Conservation (phyloP, 2,797 vertebrate genomes). For the Synaphobranchus kaupii region DNA sequence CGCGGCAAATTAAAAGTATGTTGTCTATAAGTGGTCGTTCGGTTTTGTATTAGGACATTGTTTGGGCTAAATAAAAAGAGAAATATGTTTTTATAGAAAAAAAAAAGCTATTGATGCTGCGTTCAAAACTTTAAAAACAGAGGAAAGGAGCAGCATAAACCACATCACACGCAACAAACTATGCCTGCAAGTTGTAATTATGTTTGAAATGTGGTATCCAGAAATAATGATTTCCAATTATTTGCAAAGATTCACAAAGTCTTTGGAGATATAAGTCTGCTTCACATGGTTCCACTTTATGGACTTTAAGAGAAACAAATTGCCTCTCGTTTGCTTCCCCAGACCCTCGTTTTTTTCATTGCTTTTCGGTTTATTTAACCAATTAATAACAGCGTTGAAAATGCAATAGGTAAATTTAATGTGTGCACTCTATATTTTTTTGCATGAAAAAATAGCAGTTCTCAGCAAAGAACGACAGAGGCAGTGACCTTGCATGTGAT, state of each 20-base stretch:
- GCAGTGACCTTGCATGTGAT: background rate
- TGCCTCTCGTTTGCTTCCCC: constrained; percentile 74
- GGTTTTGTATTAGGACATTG: constrained; percentile 55
- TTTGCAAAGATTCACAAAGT: constrained; percentile 55
- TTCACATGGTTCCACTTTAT: constrained; percentile 79
- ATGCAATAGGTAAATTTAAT: constrained; percentile 57
- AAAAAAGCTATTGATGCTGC: constrained; percentile 50
- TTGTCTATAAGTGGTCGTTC: constrained; percentile 38
- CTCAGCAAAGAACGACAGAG: background rate
- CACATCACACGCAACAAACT: constrained; percentile 69
- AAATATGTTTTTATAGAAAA: constrained; percentile 41
- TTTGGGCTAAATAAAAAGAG: constrained; percentile 53
- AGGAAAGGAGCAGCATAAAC: constrained; percentile 54
- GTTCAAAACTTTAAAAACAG: constrained; percentile 50
- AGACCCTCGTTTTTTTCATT: constrained; percentile 70
- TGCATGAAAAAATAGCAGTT: background rate
- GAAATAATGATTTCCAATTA: constrained; percentile 71
- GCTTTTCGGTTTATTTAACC: constrained; percentile 67
- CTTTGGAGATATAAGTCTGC: constrained; percentile 65
- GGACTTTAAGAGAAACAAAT: constrained; percentile 78
- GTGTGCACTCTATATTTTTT: background rate
- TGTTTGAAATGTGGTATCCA: constrained; percentile 71
- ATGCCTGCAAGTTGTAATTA: constrained; percentile 71
- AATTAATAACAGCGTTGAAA: constrained; percentile 66
- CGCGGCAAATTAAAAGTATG: background rate